Conservation (phyloP, 2,113 vertebrate genomes). For the Hippocampus barbouri region DNA sequence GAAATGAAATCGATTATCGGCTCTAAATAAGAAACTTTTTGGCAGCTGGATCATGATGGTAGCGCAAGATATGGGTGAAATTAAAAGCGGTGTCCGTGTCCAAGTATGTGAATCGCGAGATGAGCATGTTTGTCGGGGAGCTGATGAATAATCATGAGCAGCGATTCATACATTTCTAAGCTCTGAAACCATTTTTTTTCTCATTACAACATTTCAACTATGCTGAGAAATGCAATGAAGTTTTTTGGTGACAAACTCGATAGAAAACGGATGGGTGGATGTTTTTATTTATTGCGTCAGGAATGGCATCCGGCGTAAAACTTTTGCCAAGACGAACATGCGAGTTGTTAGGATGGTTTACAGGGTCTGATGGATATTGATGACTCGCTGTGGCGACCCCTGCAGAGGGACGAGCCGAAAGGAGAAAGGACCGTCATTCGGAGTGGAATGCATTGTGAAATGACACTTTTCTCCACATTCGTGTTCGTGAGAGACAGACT, state of each 20-base stretch:
- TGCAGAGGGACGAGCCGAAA: too few species aligned
- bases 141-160: not conserved
- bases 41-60: not conserved
- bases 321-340: too few species aligned
- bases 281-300: not conserved
- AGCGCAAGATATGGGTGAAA: not conserved
- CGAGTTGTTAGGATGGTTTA: too few species aligned
- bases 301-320: too few species aligned
- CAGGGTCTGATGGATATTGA: too few species aligned
- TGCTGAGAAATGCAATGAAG: too few species aligned
- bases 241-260: too few species aligned
- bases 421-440: not conserved
- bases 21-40: not conserved
- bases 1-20: conserved; percentile 41
- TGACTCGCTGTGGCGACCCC: too few species aligned
- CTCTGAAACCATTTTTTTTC: not conserved
- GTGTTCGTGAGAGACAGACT: not conserved
- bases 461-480: not conserved
- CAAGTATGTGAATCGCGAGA: not conserved
- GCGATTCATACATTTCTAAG: not conserved
- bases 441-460: not conserved
- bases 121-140: not conserved
- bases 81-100: not conserved
- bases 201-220: not conserved
- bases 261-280: not conserved